Evolutionary conservation across 2,797 vertebrate species (phyloP).

Genomic region (Pseudopleuronectes americanus): DNA sequence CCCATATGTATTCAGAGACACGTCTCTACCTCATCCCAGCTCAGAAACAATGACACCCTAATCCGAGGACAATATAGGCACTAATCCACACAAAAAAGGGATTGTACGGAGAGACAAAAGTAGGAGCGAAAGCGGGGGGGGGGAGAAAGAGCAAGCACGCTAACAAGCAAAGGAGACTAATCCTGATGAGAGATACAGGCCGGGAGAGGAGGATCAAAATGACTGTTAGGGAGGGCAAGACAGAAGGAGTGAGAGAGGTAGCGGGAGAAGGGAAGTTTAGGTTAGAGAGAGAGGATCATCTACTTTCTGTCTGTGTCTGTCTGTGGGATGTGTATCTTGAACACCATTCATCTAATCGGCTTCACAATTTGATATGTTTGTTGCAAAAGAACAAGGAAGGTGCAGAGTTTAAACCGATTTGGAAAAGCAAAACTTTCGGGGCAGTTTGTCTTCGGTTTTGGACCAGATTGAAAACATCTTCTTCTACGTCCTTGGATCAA

Average conservation of each 20-base stretch:
- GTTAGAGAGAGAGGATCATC: neutral
- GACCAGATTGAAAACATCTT: too few relatives aligned
- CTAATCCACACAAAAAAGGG: conserved; percentile 79
- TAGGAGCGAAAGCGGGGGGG: conserved; percentile 30
- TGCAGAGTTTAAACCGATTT: too few relatives aligned
- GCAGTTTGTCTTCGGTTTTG: too few relatives aligned
- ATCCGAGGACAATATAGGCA: conserved; percentile 76
- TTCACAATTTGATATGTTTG: too few relatives aligned
- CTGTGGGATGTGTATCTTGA: too few relatives aligned
- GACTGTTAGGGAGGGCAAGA: conserved; percentile 32
- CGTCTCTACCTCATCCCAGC: conserved; percentile 47
- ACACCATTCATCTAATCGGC: too few relatives aligned
- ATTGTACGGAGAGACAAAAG: conserved; percentile 67
- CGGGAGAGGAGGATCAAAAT: conserved; percentile 55
- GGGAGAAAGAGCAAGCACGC: conserved; percentile 41
- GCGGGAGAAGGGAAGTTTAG: neutral
- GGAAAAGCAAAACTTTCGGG: too few relatives aligned
- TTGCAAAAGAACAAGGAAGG: too few relatives aligned
- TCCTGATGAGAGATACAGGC: conserved; percentile 76
- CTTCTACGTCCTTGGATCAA: too few relatives aligned
- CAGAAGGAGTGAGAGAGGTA: neutral
- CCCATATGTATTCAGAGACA: conserved; percentile 23
- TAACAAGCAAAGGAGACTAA: conserved; percentile 65
- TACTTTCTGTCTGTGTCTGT: too few relatives aligned
- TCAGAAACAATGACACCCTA: conserved; percentile 74